Base-by-base conservation (phyloP, 2,113 vertebrate species). In the Ondatra zibethicus region DNA sequence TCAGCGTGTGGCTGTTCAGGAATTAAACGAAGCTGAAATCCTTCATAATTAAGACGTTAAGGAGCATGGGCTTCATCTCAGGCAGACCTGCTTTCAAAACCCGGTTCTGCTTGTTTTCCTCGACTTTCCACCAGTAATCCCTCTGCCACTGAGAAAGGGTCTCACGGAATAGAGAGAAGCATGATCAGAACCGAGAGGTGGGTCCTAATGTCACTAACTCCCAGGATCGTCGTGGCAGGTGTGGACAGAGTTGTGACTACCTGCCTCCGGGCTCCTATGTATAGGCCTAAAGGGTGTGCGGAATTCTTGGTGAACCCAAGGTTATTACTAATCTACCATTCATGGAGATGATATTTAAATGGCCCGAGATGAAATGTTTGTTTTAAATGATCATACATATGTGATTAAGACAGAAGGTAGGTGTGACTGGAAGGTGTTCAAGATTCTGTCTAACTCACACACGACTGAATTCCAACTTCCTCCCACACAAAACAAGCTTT, bases 321-420 rank as follows among this genome's bases (percentile, higher is more conserved):
- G 73, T 94, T 95, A 50, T 93, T 94, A 78, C 72, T 94, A 91
- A 90, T 82, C 80, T 96, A 45, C 86, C 45, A n/a, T 94, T 96
- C 88, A 14, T 61, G 70, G 58, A 97, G 89, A 97, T 94, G 93
- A 96, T 91, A 97, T 97, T 96, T 96, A 97, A 98, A 94, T 96
- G 77, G 66, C 97, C 68, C 39, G 97, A 96, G 97, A 97, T 98
- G 94, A 98, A 97, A 97, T 89, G 73, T 98, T 98, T 98, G 97
- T 95, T 97, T 98, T 97, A 98, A 97, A 80, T 91, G 97, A 85
- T 98, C 86, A 29, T 96, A 97, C 95, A 92, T 88, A 97, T 98
- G 98, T 98, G 98, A 97, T 98, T 98, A 92, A 81, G 91, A 96
- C 91, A 98, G 95, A 97, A 98, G 96, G 96, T 97, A 96, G 98